Evolutionary conservation across 1,140 invertebrate genomes (phyloP).

Genomic region (Drosophila funebris): DNA sequence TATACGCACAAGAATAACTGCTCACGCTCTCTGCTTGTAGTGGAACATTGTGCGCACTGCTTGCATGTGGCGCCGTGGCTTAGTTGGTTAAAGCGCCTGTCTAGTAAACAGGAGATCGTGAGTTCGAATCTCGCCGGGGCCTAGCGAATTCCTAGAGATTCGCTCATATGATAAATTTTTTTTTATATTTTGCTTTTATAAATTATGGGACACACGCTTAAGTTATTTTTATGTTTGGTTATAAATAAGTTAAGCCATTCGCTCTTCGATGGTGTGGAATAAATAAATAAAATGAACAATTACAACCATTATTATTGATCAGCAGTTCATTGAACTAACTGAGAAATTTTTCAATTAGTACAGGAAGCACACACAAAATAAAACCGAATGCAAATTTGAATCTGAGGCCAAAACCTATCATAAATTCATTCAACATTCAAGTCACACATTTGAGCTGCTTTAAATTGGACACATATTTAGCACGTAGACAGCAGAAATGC

Average conservation of each 20-base stretch:
- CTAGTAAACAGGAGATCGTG: slow-evolving; percentile 87
- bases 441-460: slow-evolving; percentile 67
- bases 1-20: not conserved
- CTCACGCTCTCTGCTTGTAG: slow-evolving; percentile 19
- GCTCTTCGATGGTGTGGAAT: slow-evolving; percentile 52
- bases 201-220: not conserved
- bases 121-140: slow-evolving; percentile 87
- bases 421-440: slow-evolving; percentile 35
- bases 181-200: not conserved
- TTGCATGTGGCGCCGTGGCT: slow-evolving; percentile 84
- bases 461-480: slow-evolving; percentile 72
- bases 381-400: slow-evolving; percentile 22
- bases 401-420: not conserved
- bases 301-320: slow-evolving; percentile 50
- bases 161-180: not conserved
- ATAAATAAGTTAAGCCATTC: slow-evolving; percentile 10
- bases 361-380: slow-evolving; percentile 32
- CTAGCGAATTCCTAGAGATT: slow-evolving; percentile 33
- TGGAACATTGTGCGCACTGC: slow-evolving; percentile 17
- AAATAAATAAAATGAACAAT: slow-evolving; percentile 59
- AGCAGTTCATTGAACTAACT: slow-evolving; percentile 63
- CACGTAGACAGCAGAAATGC: slow-evolving; percentile 51
- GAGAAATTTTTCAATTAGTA: slow-evolving; percentile 23
- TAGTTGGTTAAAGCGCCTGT: slow-evolving; percentile 88
- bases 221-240: too few relatives aligned